Evolutionary conservation across 2,113 vertebrate genomes (phyloP), one percentile per base, ranked within the genome.

Genomic region (Tretioscincus oriximinensis): DNA sequence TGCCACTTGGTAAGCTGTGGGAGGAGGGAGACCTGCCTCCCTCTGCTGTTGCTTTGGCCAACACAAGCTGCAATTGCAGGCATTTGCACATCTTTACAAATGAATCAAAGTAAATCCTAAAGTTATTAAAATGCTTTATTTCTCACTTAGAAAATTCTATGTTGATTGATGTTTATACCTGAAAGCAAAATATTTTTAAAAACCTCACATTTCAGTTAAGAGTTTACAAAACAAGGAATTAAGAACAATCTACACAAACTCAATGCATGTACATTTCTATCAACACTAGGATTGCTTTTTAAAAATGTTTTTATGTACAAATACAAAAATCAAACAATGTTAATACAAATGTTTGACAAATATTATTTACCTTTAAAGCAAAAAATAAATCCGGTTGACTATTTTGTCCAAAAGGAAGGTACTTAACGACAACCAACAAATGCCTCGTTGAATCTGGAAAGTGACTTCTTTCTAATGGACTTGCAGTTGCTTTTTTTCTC

Each of bases 371-470:
- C 9, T 58, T 63, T 63, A 68, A 18, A n/a, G 26, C 11, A 18
- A 61, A 14, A 20, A 67, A 68, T 66, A 60, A 21, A 29, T n/a
- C 18, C 73, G n/a, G 24, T 72, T 61, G 45, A 20, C 29, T 12
- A 2, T 69, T 24, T 41, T 41, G 22, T 2, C 35, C 2, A 21
- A 5, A 7, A 67, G 71, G 73, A 68, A 54, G 49, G 49, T 77
- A 81, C 35, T 91, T 79, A 91, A 58, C 6, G 80, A 81, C 95
- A 96, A 45, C 91, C 93, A 73, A 97, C 90, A 81, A 96, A 97
- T 8, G 93, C 92, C 90, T 97, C 95, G 7, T 93, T 93, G 74
- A 95, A 96, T 82, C 96, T 96, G 49, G 93, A 93, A 67, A 93
- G 83, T 0, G 85, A 68, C 67, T 84, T 60, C 82, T 84, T 90